These are phyloP conservation scores for Troides helena DNA, from an alignment of 2,888 invertebrate species.

Conservation along the genomic window DNA sequence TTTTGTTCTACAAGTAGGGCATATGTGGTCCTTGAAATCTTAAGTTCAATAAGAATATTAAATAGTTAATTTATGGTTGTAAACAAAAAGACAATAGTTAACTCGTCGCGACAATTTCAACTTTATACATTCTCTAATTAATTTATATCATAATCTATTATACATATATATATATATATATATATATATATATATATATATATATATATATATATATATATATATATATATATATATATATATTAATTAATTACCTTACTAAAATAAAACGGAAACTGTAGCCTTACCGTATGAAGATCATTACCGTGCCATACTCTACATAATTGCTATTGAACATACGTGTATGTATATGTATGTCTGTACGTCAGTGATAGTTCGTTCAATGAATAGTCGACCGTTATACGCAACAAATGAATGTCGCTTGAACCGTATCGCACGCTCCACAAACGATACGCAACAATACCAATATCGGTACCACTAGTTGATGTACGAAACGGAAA, in stretches of 20 bases:
- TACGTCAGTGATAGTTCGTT: slow-evolving; percentile 24
- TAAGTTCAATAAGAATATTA: too few species aligned
- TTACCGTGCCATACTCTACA: slow-evolving; percentile 1
- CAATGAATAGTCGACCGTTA: slow-evolving; percentile 31
- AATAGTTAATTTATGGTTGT: too few species aligned
- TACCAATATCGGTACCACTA: slow-evolving; percentile 33
- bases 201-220: too few species aligned
- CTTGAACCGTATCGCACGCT: slow-evolving; percentile 52
- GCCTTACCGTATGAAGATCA: slow-evolving; percentile 1
- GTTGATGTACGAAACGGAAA: background rate
- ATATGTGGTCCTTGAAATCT: too few species aligned
- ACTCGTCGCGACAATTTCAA: too few species aligned
- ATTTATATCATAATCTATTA: too few species aligned
- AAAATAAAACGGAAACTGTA: background rate
- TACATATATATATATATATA: too few species aligned
- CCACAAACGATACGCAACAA: slow-evolving; percentile 40
- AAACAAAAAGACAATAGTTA: too few species aligned
- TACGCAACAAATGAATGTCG: slow-evolving; percentile 41
- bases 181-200: too few species aligned
- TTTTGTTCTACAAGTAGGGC: too few species aligned
- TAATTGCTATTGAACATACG: slow-evolving; percentile 2
- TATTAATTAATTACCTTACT: background rate
- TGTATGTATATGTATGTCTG: background rate
- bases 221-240: too few species aligned
- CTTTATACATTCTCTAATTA: too few species aligned